Evolutionary conservation across 23 tunicate genomes (phyloP).

Genomic region (Styela clava): DNA sequence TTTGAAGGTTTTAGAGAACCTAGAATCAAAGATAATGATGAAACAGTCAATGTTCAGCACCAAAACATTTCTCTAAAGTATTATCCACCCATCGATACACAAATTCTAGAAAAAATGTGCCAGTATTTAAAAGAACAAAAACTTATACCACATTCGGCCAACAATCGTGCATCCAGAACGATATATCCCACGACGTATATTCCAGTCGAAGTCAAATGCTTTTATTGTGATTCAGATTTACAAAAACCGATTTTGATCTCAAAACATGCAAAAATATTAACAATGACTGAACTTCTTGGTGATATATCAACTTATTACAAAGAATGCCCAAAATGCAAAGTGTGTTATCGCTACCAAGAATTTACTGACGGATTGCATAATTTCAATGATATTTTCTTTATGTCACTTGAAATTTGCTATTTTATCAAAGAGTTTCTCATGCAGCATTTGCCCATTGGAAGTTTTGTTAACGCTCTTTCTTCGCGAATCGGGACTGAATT

Average conservation of each 20-base stretch:
- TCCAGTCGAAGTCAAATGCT: constrained; percentile 1
- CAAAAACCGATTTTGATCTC: background rate
- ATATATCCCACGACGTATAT: background rate
- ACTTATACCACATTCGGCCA: background rate
- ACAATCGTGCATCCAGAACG: background rate
- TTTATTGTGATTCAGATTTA: background rate
- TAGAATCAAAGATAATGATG: background rate
- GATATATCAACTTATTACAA: constrained; percentile 1
- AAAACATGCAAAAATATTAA: constrained; percentile 2
- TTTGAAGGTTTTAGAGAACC: background rate
- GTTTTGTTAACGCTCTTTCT: constrained; percentile 7
- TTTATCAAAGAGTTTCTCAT: background rate
- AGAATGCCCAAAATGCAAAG: background rate
- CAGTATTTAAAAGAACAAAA: background rate
- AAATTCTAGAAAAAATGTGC: background rate
- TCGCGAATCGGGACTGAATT: no score
- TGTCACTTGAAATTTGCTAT: background rate
- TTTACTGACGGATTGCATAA: constrained; percentile 9
- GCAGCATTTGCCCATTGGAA: constrained; percentile 20
- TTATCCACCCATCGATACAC: background rate
- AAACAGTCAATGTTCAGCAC: background rate
- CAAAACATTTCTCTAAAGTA: no score
- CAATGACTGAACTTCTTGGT: background rate
- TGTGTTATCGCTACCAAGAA: constrained; percentile 18
- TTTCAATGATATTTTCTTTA: constrained; percentile 25